These are phyloP conservation scores for Melanotus villosus DNA, from an alignment of 2,888 invertebrate genomes.

Conservation along the genomic window DNA sequence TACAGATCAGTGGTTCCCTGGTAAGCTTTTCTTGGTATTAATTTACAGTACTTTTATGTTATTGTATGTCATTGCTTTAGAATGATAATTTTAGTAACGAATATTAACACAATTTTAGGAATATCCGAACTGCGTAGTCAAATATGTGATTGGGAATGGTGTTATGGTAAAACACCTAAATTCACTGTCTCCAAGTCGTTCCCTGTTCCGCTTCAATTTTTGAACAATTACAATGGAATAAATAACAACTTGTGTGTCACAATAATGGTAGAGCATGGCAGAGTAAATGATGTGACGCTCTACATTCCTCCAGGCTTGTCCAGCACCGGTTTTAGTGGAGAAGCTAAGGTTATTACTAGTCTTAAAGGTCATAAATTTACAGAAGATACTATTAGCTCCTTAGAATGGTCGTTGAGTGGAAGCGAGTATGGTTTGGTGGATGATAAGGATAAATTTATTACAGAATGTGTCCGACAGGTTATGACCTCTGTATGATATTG, in stretches of 20 bases:
- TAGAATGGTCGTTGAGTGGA: constrained; percentile 68
- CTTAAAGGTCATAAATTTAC: constrained; percentile 78
- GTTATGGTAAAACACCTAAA: constrained; percentile 88
- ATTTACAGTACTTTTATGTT: background rate
- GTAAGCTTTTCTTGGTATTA: constrained; percentile 65
- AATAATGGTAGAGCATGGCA: constrained; percentile 77
- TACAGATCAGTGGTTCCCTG: constrained; percentile 90
- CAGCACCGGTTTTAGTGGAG: constrained; percentile 74
- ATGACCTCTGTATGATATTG: constrained; percentile 70
- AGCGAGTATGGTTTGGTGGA: constrained; percentile 62
- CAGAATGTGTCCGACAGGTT: constrained; percentile 76
- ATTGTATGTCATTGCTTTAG: too few relatives aligned
- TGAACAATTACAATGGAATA: constrained; percentile 65
- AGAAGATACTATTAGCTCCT: constrained; percentile 73
- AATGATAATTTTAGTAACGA: too few relatives aligned
- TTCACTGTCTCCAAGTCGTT: constrained; percentile 81
- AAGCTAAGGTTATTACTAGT: constrained; percentile 75
- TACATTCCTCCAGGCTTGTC: constrained; percentile 75
- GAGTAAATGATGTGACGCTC: constrained; percentile 77
- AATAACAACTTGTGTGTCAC: constrained; percentile 73
- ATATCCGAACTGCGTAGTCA: constrained; percentile 79
- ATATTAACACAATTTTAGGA: constrained; percentile 68
- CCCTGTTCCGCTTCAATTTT: constrained; percentile 72
- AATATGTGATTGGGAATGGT: constrained; percentile 89
- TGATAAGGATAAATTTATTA: constrained; percentile 75